Base-by-base conservation (phyloP, 2,888 invertebrate species). In the Gonocerus acuteangulatus region DNA sequence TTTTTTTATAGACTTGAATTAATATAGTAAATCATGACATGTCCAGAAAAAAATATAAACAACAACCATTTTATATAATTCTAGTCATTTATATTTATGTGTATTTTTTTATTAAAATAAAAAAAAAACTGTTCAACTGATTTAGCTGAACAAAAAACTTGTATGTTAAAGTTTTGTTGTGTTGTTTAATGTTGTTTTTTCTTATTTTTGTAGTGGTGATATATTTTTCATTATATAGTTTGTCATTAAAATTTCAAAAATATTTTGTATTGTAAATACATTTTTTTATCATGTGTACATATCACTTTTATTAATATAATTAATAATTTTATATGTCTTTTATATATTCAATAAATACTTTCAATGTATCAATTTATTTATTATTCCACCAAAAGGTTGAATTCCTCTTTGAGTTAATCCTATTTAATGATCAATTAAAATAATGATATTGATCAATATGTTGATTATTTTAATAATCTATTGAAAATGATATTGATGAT, bases 261-360 rank as follows among this genome's bases (percentile, higher is more conserved):
- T 27, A 27, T 39, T 54, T 15, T n/a, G 42, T 39, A 42, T 39
- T 54, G 54, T 54, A 54, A 54, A 54, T 54, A 54, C 39, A 39
- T n/a, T 51, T 27, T 34, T 51, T 34, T 42, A 54, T 39, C 42
- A 42, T 54, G 1, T 54, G 54, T 54, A 54, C 54, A 54, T 54
- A 54, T 54, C 54, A 54, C 36, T 42, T 39, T 34, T 18, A 27
- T 34, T 51, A 51, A 51, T 51, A 34, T 36, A 51, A 48, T 48
- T 48, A 48, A 42, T 54, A 54, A 54, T 54, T 54, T 54, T 54
- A 21, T 54, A 54, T 54, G 54, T 39, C 21, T 54, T 54, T 54
- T 54, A 54, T 54, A 54, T 42, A 21, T 54, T 42, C n/a, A 54
- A 54, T 54, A 54, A 54, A 54, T 54, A 39, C 16, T 36, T 21